Evolutionary conservation across 1,140 invertebrate species (phyloP), one percentile per base, ranked within the genome.

Genomic region (Cherax quadricarinatus): DNA sequence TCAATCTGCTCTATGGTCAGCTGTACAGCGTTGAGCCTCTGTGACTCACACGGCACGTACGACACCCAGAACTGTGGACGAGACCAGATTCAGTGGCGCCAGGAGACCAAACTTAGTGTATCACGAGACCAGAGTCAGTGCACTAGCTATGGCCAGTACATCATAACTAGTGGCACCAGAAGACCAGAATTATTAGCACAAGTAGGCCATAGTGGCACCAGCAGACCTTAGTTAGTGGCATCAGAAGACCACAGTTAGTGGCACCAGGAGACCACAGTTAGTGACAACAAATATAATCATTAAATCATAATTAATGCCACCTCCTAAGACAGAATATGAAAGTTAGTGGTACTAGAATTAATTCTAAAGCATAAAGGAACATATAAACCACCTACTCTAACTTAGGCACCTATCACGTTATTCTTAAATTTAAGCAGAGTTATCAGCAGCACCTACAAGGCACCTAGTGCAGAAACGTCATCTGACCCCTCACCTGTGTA

Each of bases 341-440:
- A 4, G 1, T 14, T 66, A 66, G 62, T 66, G 62, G 62, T 4
- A 18, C 62, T 18, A 66, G 62, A 16, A 41, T 41, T 41, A 41
- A 41, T 41, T 57, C 53, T 5, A 57, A 14, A 5, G 6, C 53
- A 57, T 12, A 6, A 57, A 57, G 70, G 12, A 5, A 9, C 70
- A 0, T 7, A 24, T n/a, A 73, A 21, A 73, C 21, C 70, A 73
- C n/a, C 70, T 73, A 73, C 75, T 97, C 97, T 96, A 97, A 97
- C 88, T 62, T 89, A 80, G 18, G 88, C 80, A 16, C 87, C 87
- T 16, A 89, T 79, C 87, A 81, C n/a, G 81, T 97, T 97, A 91
- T 96, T 96, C 49, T 96, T 96, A 70, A 97, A 95, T 24, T 97
- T 95, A 0, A 96, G 96, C 66, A 97, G 95, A 41, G 94, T 98